Conservation (phyloP, 1,140 invertebrate species). For the Orchesella cincta region DNA sequence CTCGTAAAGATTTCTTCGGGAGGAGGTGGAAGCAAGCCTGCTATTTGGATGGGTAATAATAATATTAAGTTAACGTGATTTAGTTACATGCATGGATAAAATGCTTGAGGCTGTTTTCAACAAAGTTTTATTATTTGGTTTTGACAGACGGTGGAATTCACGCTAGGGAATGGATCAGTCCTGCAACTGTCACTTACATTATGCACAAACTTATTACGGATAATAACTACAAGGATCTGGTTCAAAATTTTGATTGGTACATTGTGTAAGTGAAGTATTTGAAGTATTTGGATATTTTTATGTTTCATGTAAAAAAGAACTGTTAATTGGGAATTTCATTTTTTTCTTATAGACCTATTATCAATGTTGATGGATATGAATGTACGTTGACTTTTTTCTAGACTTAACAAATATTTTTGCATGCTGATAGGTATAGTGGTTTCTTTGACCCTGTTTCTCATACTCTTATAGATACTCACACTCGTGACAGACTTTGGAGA, state of each 20-base stretch:
- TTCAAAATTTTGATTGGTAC: slow-evolving; percentile 80
- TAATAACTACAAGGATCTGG: slow-evolving; percentile 56
- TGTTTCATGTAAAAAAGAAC: background rate
- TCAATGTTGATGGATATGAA: slow-evolving; percentile 56
- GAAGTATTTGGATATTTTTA: slow-evolving; percentile 26
- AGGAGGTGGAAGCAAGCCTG: slow-evolving; percentile 57
- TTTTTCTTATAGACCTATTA: slow-evolving; percentile 60
- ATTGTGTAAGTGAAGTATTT: slow-evolving; percentile 59
- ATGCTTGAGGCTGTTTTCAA: background rate
- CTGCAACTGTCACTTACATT: slow-evolving; percentile 57
- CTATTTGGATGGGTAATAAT: slow-evolving; percentile 64
- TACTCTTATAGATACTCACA: slow-evolving; percentile 42
- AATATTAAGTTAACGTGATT: slow-evolving; percentile 8
- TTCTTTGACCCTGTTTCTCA: background rate
- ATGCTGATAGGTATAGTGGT: background rate
- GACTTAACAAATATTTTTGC: too few species aligned
- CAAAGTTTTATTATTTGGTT: background rate
- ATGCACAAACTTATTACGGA: slow-evolving; percentile 52
- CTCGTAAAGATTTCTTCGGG: slow-evolving; percentile 63
- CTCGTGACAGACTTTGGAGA: slow-evolving; percentile 67
- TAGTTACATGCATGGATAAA: slow-evolving; percentile 5
- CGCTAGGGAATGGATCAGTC: slow-evolving; percentile 59
- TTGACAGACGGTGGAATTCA: slow-evolving; percentile 53
- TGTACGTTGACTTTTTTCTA: background rate
- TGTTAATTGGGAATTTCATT: background rate